Percentiles rank a stretch among this genome's conserved stretches.
Conservation (phyloP, 2,113 vertebrate species). For the Ceyx melanurus region DNA sequence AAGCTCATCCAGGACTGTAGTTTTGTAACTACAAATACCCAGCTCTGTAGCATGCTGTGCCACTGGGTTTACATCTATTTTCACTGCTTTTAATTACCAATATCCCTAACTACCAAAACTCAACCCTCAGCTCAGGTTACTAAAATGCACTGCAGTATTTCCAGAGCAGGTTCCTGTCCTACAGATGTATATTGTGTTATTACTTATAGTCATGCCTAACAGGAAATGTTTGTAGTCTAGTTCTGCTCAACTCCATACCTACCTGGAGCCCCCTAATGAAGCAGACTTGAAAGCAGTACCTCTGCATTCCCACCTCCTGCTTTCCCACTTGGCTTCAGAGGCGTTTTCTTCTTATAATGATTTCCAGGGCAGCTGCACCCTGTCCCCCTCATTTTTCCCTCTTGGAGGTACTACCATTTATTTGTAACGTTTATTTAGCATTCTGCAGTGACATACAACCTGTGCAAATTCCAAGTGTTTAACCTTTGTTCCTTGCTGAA, state of each 20-base stretch:
- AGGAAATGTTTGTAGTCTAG: background rate
- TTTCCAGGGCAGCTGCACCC: background rate
- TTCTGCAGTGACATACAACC: background rate
- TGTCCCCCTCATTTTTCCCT: background rate
- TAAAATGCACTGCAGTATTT: background rate
- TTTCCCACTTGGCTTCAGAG: background rate
- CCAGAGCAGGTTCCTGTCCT: background rate
- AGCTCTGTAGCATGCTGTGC: rapidly evolving
- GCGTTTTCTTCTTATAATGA: background rate
- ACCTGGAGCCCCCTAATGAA: background rate
- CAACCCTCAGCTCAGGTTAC: background rate
- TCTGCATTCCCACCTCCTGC: background rate
- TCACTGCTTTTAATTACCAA: background rate
- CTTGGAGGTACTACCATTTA: background rate
- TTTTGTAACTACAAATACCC: background rate
- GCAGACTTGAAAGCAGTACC: background rate
- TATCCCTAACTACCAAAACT: background rate
- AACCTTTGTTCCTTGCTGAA: conserved; percentile 12
- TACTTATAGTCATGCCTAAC: background rate
- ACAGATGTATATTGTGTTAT: background rate
- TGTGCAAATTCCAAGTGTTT: conserved; percentile 40
- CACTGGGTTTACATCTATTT: background rate
- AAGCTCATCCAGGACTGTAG: background rate
- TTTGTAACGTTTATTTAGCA: background rate
- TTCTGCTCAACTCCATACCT: background rate